Evolutionary conservation across 2,797 vertebrate genomes (phyloP).

Genomic region (Semotilus atromaculatus): DNA sequence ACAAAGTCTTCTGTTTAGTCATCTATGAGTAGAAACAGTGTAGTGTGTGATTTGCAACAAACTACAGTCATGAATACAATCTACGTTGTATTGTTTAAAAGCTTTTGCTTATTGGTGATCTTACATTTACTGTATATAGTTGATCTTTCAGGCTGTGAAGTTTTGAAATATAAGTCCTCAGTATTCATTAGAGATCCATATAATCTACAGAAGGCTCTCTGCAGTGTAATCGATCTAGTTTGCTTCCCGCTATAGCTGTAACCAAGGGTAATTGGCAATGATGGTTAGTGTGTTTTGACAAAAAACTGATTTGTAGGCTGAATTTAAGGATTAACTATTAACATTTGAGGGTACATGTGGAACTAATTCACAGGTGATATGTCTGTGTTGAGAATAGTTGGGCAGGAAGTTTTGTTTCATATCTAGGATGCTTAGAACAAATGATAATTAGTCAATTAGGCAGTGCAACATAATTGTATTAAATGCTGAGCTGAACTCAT

Average conservation of each 20-base stretch:
- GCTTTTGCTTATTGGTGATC: background rate
- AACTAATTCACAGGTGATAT: background rate
- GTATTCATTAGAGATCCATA: slow-evolving; percentile 20
- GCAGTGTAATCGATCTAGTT: slow-evolving; percentile 13
- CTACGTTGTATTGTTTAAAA: background rate
- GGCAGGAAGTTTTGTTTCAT: background rate
- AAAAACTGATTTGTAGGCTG: background rate
- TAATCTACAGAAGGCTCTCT: slow-evolving; percentile 19
- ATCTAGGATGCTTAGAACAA: background rate
- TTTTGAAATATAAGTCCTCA: slow-evolving; percentile 1
- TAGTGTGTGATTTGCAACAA: background rate
- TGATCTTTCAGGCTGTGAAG: slow-evolving; percentile 7
- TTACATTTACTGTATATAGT: slow-evolving; percentile 8
- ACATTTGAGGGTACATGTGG: background rate
- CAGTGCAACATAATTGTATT: background rate
- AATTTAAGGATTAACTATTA: background rate
- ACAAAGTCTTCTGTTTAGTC: slow-evolving; percentile 7
- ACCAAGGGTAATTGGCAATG: background rate
- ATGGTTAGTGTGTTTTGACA: background rate
- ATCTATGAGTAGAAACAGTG: background rate
- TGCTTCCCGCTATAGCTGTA: background rate
- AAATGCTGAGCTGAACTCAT: background rate
- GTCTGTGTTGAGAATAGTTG: background rate
- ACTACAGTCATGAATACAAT: background rate
- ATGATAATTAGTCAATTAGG: background rate